Conservation (phyloP, 2,797 vertebrate genomes). For the Coreius guichenoti region DNA sequence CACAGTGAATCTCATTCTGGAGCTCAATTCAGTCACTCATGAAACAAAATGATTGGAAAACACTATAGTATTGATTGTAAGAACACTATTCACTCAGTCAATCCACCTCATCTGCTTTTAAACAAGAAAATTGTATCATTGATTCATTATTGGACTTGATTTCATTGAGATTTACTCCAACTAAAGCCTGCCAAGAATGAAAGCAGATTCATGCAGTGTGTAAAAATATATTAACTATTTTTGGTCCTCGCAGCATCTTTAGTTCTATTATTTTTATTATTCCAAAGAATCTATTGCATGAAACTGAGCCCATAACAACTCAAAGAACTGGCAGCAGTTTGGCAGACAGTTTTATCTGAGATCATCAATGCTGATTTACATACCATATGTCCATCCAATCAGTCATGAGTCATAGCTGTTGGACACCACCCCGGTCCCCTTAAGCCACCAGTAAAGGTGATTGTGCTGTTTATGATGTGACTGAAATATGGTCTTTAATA, state of each 20-base stretch:
- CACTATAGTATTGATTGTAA: slow-evolving; percentile 11
- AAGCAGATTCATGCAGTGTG: neutral
- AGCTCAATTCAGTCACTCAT: slow-evolving; percentile 28
- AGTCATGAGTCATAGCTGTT: slow-evolving; percentile 52
- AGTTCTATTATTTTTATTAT: neutral
- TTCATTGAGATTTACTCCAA: slow-evolving; percentile 1
- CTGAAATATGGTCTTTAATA: slow-evolving; percentile 77
- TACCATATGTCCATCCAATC: slow-evolving; percentile 54
- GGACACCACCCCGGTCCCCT: slow-evolving; percentile 16
- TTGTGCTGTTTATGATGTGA: slow-evolving; percentile 64
- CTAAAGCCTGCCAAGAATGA: neutral
- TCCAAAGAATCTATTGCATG: neutral
- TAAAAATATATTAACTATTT: neutral
- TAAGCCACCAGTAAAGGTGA: slow-evolving; percentile 39
- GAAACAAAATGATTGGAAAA: slow-evolving; percentile 51
- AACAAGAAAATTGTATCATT: slow-evolving; percentile 20
- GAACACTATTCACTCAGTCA: slow-evolving; percentile 8
- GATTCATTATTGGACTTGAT: slow-evolving; percentile 21
- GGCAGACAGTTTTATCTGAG: slow-evolving; percentile 57
- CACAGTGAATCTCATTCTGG: slow-evolving; percentile 39
- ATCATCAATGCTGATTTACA: slow-evolving; percentile 63
- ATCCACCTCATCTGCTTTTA: slow-evolving; percentile 3
- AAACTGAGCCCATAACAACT: slow-evolving; percentile 36
- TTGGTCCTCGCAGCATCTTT: neutral
- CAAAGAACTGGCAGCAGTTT: slow-evolving; percentile 13